Evolutionary conservation across 2,113 vertebrate species (phyloP).

Genomic region (Shinisaurus crocodilurus): DNA sequence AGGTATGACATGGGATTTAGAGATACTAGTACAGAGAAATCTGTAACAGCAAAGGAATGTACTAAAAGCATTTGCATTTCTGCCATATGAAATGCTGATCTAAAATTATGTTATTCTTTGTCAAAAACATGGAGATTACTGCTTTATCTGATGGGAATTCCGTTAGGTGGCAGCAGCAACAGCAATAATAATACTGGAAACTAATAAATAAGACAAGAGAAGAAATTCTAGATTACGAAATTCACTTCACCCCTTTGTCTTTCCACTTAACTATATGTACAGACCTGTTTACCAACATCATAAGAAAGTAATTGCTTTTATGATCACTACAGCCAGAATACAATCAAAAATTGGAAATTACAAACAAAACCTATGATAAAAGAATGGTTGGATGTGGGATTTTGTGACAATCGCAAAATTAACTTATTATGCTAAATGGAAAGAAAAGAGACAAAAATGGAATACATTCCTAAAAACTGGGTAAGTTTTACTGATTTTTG

Average conservation of each 20-base stretch:
- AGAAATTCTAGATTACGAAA: neutral
- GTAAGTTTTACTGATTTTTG: no score
- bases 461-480: no score
- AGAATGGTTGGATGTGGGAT: neutral
- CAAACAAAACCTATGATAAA: neutral
- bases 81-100: neutral
- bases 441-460: neutral
- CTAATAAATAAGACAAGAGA: neutral
- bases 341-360: neutral
- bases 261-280: neutral
- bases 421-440: neutral
- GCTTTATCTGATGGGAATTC: neutral
- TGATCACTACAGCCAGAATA: neutral
- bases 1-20: neutral
- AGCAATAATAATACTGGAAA: neutral
- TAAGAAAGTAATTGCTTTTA: neutral
- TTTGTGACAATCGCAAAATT: neutral
- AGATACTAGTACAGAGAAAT: neutral
- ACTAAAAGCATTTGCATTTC: neutral
- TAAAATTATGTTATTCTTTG: neutral
- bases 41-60: neutral
- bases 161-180: neutral
- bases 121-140: neutral
- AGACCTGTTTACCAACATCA: neutral
- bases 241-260: neutral